Percentiles rank a stretch among this genome's conserved stretches.
phyloP scores from a whole-genome alignment of 2,113 vertebrate genomes.

The Oncorhynchus gorbuscha region DNA sequence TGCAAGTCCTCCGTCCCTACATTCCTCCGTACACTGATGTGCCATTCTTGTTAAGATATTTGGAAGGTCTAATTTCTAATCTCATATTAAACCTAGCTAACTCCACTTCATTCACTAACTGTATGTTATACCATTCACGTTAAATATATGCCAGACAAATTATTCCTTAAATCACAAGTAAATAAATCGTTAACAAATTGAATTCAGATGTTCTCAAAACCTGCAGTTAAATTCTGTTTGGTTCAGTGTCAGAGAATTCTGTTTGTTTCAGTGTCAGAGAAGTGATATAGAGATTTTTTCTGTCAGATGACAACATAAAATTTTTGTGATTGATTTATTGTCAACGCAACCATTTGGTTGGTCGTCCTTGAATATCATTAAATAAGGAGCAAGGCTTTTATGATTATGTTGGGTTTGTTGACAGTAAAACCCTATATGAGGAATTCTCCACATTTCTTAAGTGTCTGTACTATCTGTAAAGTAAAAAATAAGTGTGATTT shows the following conservation, averaged over 20 bases:
- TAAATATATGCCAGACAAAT: not conserved
- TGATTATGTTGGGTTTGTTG: no score
- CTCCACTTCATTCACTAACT: not conserved
- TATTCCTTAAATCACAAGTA: not conserved
- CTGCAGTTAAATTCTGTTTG: not conserved
- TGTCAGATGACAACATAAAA: no score
- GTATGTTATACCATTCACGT: not conserved
- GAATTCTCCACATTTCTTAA: no score
- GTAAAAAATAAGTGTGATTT: no score
- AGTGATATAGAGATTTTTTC: not conserved
- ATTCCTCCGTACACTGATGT: constrained; percentile 28
- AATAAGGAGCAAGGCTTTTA: no score
- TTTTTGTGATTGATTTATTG: not conserved
- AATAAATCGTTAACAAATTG: not conserved
- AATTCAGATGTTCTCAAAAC: not conserved
- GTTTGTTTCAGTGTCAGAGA: not conserved
- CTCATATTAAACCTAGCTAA: not conserved
- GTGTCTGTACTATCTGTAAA: no score
- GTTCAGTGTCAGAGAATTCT: not conserved
- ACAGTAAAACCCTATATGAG: no score
- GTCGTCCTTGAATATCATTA: no score
- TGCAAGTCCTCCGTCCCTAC: not conserved
- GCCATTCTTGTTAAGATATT: constrained; percentile 41
- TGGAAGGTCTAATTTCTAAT: not conserved
- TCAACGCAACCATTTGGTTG: not conserved